Conservation (phyloP, 2,113 vertebrate species). For the Candoia aspera region DNA sequence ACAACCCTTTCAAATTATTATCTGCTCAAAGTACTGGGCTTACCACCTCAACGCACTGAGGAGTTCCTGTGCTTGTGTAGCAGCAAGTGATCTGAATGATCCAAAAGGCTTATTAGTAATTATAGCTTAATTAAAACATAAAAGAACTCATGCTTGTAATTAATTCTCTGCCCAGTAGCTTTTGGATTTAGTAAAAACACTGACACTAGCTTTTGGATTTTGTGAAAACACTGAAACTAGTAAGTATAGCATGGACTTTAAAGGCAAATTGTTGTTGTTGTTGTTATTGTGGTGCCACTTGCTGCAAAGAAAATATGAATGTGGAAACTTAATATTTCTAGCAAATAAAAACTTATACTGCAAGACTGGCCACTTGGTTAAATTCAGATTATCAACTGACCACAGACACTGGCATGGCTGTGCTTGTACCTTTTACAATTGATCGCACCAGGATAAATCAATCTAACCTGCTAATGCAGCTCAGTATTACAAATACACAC, state of each 20-base stretch:
- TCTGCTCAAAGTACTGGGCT: background rate
- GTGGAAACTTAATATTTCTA: background rate
- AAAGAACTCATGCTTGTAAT: constrained; percentile 37
- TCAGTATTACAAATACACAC: too few relatives aligned
- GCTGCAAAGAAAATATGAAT: too few relatives aligned
- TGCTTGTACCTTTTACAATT: background rate
- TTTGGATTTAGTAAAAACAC: constrained; percentile 10
- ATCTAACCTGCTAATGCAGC: too few relatives aligned
- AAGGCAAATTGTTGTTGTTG: background rate
- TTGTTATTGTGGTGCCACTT: background rate
- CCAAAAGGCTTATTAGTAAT: constrained; percentile 16
- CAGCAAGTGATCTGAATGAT: background rate
- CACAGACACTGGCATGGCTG: background rate
- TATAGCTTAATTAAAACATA: constrained; percentile 43
- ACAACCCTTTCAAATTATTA: background rate
- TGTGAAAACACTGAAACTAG: constrained; percentile 26
- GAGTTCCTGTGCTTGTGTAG: too few relatives aligned
- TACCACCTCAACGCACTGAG: background rate
- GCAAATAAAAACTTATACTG: background rate
- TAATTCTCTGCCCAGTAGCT: constrained; percentile 32
- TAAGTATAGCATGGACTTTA: constrained; percentile 17
- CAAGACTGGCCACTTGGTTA: too few relatives aligned
- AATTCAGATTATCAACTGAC: background rate
- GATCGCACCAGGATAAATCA: too few relatives aligned
- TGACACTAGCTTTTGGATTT: constrained; percentile 24